Base-by-base conservation (phyloP, 2,113 vertebrate species). In the Stegastes partitus region DNA sequence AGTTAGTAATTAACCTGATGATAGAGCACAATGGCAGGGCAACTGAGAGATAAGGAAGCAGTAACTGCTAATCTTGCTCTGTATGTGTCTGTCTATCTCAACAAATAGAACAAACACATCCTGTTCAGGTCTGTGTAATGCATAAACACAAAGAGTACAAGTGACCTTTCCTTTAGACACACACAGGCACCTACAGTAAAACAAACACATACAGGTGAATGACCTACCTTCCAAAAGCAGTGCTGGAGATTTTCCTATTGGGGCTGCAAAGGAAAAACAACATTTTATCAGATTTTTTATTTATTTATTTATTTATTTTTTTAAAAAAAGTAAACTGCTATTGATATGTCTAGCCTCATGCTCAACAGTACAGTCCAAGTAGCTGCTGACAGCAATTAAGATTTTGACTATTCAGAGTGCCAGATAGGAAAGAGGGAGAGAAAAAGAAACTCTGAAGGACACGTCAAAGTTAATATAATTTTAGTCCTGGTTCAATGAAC, bases 181-280 rank as follows among this genome's bases (percentile, higher is more conserved):
- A 28, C 0, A 15, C 26, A 19, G 16, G 8, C 61, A 79, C 45
- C 51, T 49, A 47, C 47, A 42, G 18, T 55, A 4, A n/a, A 79
- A 74, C 21, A 74, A 79, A 74, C 21, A 74, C 14, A 61, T 3
- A 44, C 16, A 53, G 8, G 44, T 18, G 65, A 44, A 51, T 26
- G 21, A 42, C 96, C 92, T 96, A 99, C 98, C 97, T 96, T 92
- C 98, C 98, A 84, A 99, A 98, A 44, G 98, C 98, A 0, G 97
- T 99, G 92, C 97, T 98, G 74, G 98, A 95, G 84, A 99, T 99
- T 93, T 98, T 99, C 70, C 97, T 94, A 94, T 96, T 99, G 51
- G 98, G 97, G 93, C 98, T 99, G 68, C 53, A 93, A n/a, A 77
- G 62, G 70, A 56, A 49, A 87, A 53, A 25, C n/a, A 49, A 62